These are phyloP conservation scores for Acanthisitta chloris DNA, from an alignment of 2,113 vertebrate species.

Conservation along the genomic window DNA sequence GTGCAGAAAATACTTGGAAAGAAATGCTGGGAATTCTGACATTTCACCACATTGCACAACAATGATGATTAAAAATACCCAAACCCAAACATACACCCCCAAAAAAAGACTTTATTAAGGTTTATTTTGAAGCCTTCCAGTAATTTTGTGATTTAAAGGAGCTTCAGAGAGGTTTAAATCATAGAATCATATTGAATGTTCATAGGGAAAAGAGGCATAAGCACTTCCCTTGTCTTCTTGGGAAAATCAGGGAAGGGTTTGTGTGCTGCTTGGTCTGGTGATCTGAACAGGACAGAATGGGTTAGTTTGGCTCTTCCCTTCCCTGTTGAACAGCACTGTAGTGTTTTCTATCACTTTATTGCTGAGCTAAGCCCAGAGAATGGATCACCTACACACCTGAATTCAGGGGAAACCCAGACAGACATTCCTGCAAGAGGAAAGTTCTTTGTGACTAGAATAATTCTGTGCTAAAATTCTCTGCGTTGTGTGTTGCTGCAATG, in stretches of 20 bases:
- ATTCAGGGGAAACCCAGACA: not conserved
- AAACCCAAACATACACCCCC: not conserved
- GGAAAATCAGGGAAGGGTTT: not conserved
- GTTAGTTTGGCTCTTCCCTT: not conserved
- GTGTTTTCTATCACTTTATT: not conserved
- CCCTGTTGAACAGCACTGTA: not conserved
- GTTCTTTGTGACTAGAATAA: not conserved
- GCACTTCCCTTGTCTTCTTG: not conserved
- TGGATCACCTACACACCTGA: not conserved
- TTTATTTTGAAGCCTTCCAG: not conserved
- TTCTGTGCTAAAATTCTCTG: not conserved
- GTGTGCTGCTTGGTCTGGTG: not conserved
- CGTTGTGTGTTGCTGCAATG: not conserved
- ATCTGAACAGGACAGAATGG: rapidly evolving
- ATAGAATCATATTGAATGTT: not conserved
- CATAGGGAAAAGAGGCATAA: not conserved
- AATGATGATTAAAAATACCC: not conserved
- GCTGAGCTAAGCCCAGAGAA: not conserved
- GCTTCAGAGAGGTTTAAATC: not conserved
- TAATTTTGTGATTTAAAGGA: not conserved
- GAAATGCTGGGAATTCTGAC: slow-evolving; percentile 26
- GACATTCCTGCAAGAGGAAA: not conserved
- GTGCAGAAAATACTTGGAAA: slow-evolving; percentile 1
- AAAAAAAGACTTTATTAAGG: not conserved
- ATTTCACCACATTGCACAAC: not conserved